These are phyloP conservation scores for Eleutherodactylus coqui DNA, from an alignment of 2,797 vertebrate genomes.

Conservation along the genomic window DNA sequence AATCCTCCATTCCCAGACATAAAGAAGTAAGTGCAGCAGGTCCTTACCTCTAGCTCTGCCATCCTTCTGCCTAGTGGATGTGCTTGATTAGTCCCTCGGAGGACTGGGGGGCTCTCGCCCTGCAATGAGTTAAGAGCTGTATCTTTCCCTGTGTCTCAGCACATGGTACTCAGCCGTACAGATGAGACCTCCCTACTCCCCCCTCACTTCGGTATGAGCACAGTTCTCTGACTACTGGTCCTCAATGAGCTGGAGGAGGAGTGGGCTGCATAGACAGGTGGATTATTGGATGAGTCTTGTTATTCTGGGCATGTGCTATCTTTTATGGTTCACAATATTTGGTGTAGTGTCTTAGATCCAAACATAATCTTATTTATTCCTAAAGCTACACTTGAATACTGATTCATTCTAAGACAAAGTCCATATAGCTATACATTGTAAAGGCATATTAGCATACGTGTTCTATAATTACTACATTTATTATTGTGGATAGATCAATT, in stretches of 20 bases:
- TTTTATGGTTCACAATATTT: background rate
- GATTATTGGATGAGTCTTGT: background rate
- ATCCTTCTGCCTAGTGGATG: slow-evolving; percentile 29
- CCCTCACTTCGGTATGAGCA: slow-evolving; percentile 21
- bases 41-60: slow-evolving; percentile 60
- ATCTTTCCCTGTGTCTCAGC: slow-evolving; percentile 16
- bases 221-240: slow-evolving; percentile 28
- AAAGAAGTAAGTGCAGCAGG: background rate
- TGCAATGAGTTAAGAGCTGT: slow-evolving; percentile 24
- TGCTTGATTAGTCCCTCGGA: slow-evolving; percentile 16
- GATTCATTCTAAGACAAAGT: no score
- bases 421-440: background rate
- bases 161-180: slow-evolving; percentile 33
- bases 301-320: background rate
- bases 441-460: background rate
- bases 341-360: background rate
- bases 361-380: background rate
- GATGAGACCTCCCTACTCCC: slow-evolving; percentile 41
- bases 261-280: slow-evolving; percentile 21
- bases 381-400: no score
- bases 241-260: slow-evolving; percentile 25
- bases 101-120: background rate
- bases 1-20: background rate
- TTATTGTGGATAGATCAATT: background rate
- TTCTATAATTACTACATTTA: background rate